Evolutionary conservation across 2,797 vertebrate genomes (phyloP).

Genomic region (Gorsachius magnificus): DNA sequence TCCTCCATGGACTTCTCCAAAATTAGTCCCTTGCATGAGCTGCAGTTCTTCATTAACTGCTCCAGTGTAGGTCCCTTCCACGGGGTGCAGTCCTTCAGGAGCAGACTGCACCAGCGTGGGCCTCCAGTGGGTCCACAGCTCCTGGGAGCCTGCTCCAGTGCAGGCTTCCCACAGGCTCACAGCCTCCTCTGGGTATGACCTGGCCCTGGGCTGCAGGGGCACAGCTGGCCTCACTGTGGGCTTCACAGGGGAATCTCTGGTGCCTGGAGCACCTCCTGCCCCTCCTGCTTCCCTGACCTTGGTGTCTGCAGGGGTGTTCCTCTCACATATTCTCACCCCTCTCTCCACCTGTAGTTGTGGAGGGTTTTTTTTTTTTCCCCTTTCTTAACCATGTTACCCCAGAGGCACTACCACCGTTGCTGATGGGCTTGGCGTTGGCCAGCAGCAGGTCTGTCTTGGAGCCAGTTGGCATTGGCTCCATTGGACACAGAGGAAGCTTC

Average conservation of each 20-base stretch:
- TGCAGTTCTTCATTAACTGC: neutral
- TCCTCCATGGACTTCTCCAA: neutral
- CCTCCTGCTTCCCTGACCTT: neutral
- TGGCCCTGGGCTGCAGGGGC: neutral
- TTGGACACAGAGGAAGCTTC: neutral
- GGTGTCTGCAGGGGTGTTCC: neutral
- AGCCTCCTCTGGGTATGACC: neutral
- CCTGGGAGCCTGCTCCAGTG: neutral
- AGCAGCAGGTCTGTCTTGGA: neutral
- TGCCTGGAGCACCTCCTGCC: neutral
- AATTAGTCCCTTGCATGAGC: neutral
- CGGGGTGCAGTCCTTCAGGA: neutral
- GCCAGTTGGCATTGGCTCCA: neutral
- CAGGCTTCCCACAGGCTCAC: neutral
- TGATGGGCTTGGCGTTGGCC: neutral
- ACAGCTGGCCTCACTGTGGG: neutral
- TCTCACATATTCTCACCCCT: neutral
- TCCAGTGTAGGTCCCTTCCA: neutral
- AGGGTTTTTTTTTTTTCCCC: neutral
- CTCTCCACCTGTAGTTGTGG: neutral
- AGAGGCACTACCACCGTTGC: fast-evolving
- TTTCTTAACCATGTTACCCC: neutral
- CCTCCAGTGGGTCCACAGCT: neutral
- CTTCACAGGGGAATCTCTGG: no score
- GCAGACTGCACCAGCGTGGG: neutral